Evolutionary conservation across 2,797 vertebrate genomes (phyloP).

Genomic region (Philypnodon macrostomus): DNA sequence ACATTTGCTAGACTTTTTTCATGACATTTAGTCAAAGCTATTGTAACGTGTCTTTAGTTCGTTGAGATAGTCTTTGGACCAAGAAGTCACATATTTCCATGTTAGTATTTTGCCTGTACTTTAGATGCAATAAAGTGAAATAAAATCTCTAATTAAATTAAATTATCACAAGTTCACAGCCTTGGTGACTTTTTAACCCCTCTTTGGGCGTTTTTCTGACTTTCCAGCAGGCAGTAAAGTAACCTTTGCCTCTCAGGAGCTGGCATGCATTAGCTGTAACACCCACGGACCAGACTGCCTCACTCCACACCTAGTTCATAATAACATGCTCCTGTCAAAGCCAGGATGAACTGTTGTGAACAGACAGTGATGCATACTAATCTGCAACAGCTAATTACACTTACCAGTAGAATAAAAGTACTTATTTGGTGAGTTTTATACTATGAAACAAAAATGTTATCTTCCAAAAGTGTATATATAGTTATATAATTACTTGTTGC

Average conservation of each 20-base stretch:
- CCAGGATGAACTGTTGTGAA: constrained; percentile 41
- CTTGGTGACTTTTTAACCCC: constrained; percentile 49
- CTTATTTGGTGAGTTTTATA: constrained; percentile 5
- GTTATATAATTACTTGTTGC: no score
- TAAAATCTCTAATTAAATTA: no score
- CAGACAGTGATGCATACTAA: constrained; percentile 45
- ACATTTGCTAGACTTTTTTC: no score
- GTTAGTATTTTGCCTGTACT: no score
- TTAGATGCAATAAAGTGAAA: no score
- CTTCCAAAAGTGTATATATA: no score
- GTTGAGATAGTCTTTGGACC: no score
- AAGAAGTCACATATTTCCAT: no score
- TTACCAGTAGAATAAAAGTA: constrained; percentile 18
- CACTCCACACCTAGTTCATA: constrained; percentile 35
- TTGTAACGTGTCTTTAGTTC: no score
- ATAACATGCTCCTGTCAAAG: constrained; percentile 48
- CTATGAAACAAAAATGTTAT: no score
- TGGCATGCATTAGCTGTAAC: constrained; percentile 40
- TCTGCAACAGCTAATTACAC: constrained; percentile 39
- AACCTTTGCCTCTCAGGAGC: constrained; percentile 24
- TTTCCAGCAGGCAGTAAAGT: constrained; percentile 29
- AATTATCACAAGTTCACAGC: constrained; percentile 35
- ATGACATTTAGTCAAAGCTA: no score
- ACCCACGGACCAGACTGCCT: constrained; percentile 59
- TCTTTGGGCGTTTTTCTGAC: no score